Percentiles rank a stretch among this genome's conserved stretches.
Evolutionary conservation across 2,797 vertebrate species (phyloP).

Genomic region (Enteromius trimaculatus): DNA sequence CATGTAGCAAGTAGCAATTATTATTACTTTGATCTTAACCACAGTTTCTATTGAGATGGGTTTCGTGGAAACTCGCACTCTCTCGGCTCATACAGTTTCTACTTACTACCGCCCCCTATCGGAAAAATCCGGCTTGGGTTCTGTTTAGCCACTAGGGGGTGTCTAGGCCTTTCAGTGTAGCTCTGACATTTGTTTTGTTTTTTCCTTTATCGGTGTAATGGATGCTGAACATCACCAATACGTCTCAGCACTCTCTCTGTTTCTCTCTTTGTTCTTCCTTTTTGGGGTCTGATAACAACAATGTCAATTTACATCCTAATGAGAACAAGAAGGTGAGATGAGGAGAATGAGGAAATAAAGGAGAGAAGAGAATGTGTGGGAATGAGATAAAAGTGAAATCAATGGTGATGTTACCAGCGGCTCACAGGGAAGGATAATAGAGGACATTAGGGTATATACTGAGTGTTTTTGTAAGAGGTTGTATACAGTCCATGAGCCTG

Average conservation of each 20-base stretch:
- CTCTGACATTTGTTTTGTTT: constrained; percentile 34
- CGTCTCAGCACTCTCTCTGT: constrained; percentile 15
- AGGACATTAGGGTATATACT: constrained; percentile 41
- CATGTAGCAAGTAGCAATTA: background rate
- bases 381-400: constrained; percentile 57
- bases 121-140: background rate
- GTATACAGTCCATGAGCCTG: background rate
- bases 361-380: constrained; percentile 25
- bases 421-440: constrained; percentile 40
- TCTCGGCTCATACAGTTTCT: background rate
- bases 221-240: constrained; percentile 30
- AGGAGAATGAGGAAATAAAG: constrained; percentile 21
- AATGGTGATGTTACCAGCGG: constrained; percentile 39
- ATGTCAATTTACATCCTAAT: constrained; percentile 54
- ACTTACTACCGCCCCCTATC: constrained; percentile 28
- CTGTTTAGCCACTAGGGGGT: constrained; percentile 7
- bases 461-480: background rate
- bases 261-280: constrained; percentile 23
- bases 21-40: constrained; percentile 7
- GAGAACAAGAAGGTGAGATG: constrained; percentile 49
- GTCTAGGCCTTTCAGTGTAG: constrained; percentile 8
- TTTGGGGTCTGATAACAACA: constrained; percentile 41
- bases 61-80: constrained; percentile 21
- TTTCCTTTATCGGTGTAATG: constrained; percentile 16
- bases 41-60: constrained; percentile 27